A percentile compares a stretch with the other conserved stretches of the same genome.
phyloP scores from a whole-genome alignment of 2,797 vertebrate species.

The Alcedo atthis region DNA sequence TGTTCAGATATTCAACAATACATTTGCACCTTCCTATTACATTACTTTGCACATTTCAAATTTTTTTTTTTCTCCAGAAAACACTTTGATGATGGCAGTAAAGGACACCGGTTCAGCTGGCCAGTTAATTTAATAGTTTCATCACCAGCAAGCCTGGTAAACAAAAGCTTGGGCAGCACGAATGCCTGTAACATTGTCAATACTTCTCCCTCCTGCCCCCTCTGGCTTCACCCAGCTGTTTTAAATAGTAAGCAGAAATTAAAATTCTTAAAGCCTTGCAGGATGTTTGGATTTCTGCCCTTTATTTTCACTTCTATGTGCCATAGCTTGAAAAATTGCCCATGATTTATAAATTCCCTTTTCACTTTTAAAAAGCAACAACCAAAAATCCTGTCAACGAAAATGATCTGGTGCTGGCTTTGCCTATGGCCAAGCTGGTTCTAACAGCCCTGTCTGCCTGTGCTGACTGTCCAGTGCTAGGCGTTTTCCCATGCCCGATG shows the following conservation, averaged over 20 bases:
- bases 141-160: not conserved
- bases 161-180: not conserved
- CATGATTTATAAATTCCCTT: conserved; percentile 41
- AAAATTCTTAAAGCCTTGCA: conserved; percentile 67
- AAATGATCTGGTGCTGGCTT: conserved; percentile 25
- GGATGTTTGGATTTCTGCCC: conserved; percentile 68
- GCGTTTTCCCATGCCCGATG: not conserved
- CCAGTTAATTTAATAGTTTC: not conserved
- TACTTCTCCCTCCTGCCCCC: conserved; percentile 1
- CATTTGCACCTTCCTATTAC: not conserved
- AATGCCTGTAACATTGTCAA: not conserved
- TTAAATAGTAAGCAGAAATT: conserved; percentile 63
- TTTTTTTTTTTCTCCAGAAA: not conserved
- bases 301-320: conserved; percentile 55
- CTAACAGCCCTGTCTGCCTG: conserved; percentile 14
- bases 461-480: not conserved
- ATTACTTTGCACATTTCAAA: not conserved
- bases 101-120: not conserved
- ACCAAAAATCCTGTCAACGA: not conserved
- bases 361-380: not conserved
- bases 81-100: not conserved
- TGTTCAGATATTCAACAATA: not conserved
- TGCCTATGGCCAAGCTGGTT: conserved; percentile 32
- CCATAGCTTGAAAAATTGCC: conserved; percentile 53
- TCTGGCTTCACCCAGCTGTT: conserved; percentile 64